Conservation (phyloP, 2,113 vertebrate species). For the Peromyscus leucopus region DNA sequence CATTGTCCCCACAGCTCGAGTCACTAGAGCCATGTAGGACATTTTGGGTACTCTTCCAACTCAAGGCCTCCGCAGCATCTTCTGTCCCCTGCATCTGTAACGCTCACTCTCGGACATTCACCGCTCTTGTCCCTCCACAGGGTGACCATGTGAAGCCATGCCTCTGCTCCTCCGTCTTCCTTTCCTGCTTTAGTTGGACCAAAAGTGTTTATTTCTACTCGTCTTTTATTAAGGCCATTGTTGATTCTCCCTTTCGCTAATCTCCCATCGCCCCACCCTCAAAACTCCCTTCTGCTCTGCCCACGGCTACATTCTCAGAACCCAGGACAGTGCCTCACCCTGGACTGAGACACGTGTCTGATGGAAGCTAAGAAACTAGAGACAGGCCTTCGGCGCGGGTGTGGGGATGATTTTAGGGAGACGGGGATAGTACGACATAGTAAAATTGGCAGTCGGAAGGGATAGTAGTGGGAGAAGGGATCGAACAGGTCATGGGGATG, state of each 20-base stretch:
- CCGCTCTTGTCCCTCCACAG: not conserved
- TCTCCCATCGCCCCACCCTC: not conserved
- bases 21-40: not conserved
- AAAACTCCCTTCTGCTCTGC: conserved; percentile 1
- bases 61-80: not conserved
- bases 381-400: not conserved
- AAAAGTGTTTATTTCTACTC: not conserved
- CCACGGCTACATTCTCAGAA: not conserved
- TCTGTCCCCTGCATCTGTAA: not conserved
- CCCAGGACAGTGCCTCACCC: not conserved
- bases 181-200: not conserved
- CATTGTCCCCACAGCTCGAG: not conserved
- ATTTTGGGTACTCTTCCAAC: not conserved
- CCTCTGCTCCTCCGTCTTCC: not conserved
- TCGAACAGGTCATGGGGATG: not conserved
- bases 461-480: not conserved
- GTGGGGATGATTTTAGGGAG: not conserved
- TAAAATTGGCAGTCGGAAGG: not conserved
- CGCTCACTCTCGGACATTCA: not conserved
- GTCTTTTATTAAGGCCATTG: not conserved
- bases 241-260: not conserved
- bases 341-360: not conserved
- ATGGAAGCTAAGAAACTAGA: not conserved
- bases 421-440: not conserved
- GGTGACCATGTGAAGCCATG: not conserved